Base-by-base conservation (phyloP, 2,797 vertebrate species). In the Lepus townsendii region DNA sequence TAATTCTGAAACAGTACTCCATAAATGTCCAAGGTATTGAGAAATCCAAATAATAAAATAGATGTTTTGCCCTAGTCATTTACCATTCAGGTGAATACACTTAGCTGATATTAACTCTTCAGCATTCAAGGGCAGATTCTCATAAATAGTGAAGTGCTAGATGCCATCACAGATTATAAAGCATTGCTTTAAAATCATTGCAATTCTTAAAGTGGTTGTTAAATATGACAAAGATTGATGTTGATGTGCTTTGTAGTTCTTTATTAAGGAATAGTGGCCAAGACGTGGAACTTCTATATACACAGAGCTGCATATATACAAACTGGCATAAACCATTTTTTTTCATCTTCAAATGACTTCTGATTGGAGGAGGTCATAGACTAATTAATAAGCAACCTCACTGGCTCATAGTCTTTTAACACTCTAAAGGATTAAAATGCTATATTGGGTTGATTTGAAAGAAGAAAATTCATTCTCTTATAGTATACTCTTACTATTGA, bases 51-150 rank as follows among this genome's bases (percentile, higher is more conserved):
- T 88, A 78, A 77, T 72, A 95, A 90, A 78, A 76, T 63, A 60
- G 65, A 22, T 68, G 57, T 38, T 72, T 77, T 95, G 2, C 30
- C 32, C 13, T 6, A 52, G 83, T 91, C 66, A 66, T 88, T 9
- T 60, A n/a, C 57, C 47, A 2, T 75, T 63, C 12, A 68, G 50
- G 57, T 80, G 22, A 92, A 38, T 85, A 71, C 50, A 77, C 30
- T 90, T 85, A 95, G 30, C 30, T 24, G 65, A 47, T 50, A 75
- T 94, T 90, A 92, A 75, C 38, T 96, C 65, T 77, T 88, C 26
- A 65, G 11, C 5, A 71, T 62, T 89, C 68, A 87, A 87, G 72
- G 65, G n/a, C 78, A 92, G 60, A 54, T 73, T 97, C 68, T 79
- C 60, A 0, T 92, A 93, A 95, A 90, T 88, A 62, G n/a, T 24